phyloP scores from a whole-genome alignment of 1,140 invertebrate genomes.

The Drosophila erecta region DNA sequence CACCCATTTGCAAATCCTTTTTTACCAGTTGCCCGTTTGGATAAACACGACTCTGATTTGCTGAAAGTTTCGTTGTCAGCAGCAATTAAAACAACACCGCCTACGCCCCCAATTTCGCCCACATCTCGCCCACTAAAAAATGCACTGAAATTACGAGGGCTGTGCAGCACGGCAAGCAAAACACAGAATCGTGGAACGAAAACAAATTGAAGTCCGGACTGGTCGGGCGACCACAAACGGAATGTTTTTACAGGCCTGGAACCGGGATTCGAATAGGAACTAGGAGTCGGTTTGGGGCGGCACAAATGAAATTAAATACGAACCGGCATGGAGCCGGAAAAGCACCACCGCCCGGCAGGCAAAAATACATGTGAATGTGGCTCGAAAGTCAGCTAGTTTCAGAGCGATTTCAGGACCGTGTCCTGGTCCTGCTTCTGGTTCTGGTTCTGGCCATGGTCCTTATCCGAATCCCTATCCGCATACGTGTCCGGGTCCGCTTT shows the following conservation, averaged over 20 bases:
- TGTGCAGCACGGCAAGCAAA: slow-evolving; percentile 33
- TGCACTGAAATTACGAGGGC: slow-evolving; percentile 53
- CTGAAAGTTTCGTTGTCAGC: slow-evolving; percentile 77
- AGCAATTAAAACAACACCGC: slow-evolving; percentile 70
- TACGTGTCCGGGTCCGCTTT: slow-evolving; percentile 6
- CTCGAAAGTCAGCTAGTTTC: slow-evolving; percentile 49
- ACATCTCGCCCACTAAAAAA: slow-evolving; percentile 52
- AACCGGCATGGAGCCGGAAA: slow-evolving; percentile 61
- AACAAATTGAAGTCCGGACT: slow-evolving; percentile 47
- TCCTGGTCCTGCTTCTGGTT: slow-evolving; percentile 8
- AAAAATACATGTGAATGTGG: slow-evolving; percentile 15
- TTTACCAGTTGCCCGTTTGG: slow-evolving; percentile 2
- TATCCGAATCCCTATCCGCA: slow-evolving; percentile 7
- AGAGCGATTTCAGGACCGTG: slow-evolving; percentile 25
- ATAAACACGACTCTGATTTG: slow-evolving; percentile 59
- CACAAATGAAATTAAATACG: slow-evolving; percentile 69
- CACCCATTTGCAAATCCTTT: slow-evolving; percentile 40
- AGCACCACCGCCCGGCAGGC: slow-evolving; percentile 29
- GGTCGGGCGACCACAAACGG: slow-evolving; percentile 34
- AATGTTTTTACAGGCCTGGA: slow-evolving; percentile 15
- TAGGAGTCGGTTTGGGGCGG: slow-evolving; percentile 17
- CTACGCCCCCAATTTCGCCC: slow-evolving; percentile 19
- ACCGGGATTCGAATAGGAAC: slow-evolving; percentile 29
- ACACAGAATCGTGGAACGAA: slow-evolving; percentile 29
- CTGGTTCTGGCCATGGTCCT: slow-evolving; percentile 13